These are phyloP conservation scores for Drosophila infuscata DNA, from an alignment of 2,888 invertebrate species.

Conservation along the genomic window DNA sequence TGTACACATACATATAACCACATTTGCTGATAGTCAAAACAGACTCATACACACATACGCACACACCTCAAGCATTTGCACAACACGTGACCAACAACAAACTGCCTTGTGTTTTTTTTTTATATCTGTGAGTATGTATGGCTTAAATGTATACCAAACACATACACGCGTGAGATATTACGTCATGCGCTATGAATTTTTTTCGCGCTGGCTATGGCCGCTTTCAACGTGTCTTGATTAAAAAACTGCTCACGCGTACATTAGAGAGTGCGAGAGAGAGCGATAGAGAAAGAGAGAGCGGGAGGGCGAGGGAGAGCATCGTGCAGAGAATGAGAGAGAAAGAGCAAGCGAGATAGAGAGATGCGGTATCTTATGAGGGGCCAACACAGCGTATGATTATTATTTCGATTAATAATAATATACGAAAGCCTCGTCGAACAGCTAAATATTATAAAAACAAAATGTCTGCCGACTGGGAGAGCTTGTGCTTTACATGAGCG, in stretches of 20 bases:
- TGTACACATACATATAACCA: constrained; percentile 8
- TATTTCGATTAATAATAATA: constrained; percentile 71
- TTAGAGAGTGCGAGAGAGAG: constrained; percentile 13
- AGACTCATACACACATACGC: constrained; percentile 19
- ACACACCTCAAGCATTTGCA: constrained; percentile 65
- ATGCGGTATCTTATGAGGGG: constrained; percentile 34
- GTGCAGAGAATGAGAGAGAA: neutral
- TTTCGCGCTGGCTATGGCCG: constrained; percentile 59
- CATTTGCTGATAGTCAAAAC: constrained; percentile 31
- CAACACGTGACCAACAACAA: constrained; percentile 82
- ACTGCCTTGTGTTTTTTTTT: constrained; percentile 46
- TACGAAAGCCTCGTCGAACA: constrained; percentile 28
- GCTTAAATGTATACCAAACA: constrained; percentile 5
- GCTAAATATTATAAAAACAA: constrained; percentile 69
- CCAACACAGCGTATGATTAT: constrained; percentile 74
- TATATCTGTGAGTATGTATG: constrained; percentile 15
- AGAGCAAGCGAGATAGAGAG: constrained; percentile 13
- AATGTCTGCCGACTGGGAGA: constrained; percentile 59
- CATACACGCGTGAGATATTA: constrained; percentile 83
- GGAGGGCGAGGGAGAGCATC: neutral
- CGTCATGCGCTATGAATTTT: constrained; percentile 84
- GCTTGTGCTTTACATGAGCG: constrained; percentile 14
- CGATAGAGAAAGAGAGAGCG: neutral
- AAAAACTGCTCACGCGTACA: constrained; percentile 61
- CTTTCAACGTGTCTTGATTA: constrained; percentile 71